These are phyloP conservation scores for Crotalus viridis DNA, from an alignment of 2,113 vertebrate genomes.

Conservation along the genomic window DNA sequence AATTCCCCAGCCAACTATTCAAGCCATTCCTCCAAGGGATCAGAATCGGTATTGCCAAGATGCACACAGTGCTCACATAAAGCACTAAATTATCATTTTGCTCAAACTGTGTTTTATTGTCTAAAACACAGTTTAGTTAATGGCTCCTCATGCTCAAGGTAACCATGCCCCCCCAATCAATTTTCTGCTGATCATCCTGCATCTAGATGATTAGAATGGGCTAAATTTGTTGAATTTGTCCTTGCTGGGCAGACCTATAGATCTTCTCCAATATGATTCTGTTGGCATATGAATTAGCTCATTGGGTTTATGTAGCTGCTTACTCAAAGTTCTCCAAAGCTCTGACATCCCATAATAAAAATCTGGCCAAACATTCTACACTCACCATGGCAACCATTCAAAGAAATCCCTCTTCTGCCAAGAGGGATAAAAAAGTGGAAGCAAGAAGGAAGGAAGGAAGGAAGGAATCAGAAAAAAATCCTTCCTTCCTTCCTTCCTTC, in stretches of 20 bases:
- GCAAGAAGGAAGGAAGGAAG: neutral
- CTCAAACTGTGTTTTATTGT: neutral
- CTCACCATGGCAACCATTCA: constrained; percentile 29
- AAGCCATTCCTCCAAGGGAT: neutral
- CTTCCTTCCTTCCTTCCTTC: neutral
- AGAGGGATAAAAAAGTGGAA: neutral
- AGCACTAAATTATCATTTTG: neutral
- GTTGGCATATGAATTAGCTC: neutral
- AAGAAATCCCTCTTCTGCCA: neutral
- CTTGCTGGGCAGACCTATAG: neutral
- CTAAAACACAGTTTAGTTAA: neutral
- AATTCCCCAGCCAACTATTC: neutral
- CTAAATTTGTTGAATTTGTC: neutral
- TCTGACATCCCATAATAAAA: neutral
- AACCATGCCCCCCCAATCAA: neutral
- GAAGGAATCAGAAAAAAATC: neutral
- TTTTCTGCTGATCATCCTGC: neutral
- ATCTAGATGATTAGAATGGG: neutral
- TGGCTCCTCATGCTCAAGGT: neutral
- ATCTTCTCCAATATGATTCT: neutral
- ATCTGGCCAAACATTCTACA: neutral
- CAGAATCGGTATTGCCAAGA: neutral
- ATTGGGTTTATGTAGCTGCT: neutral
- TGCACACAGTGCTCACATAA: neutral
- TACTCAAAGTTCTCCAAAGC: neutral